Evolutionary conservation across 2,888 invertebrate genomes (phyloP), one percentile per base, ranked within the genome.

Genomic region (Epinotia brunnichana): DNA sequence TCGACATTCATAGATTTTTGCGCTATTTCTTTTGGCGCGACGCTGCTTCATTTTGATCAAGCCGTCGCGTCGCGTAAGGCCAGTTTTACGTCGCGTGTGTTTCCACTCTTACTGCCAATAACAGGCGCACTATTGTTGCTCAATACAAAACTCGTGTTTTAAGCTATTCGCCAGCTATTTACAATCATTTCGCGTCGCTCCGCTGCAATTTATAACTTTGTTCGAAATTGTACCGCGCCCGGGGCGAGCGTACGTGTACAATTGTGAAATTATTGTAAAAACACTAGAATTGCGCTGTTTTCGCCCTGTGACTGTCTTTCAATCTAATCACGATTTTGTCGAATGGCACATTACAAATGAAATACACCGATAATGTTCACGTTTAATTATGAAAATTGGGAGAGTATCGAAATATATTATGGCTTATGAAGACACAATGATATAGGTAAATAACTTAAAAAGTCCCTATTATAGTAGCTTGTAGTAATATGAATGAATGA

Each of bases 91-190:
- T 0, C 3, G 74, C 81, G 80, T 87, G 74, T 83, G 79, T 83
- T 76, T 73, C 60, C 75, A 53, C 29, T 24, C 24, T 76, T 79
- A 83, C 79, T 74, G 82, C 82, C 81, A 82, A 87, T 88, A 73
- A 73, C 73, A 73, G 62, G 73, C 73, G 73, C 69, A 69, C 73
- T 63, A 73, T 73, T 69, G 73, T 73, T 73, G 73, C 73, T 73
- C 73, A 73, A 73, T 73, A 73, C 73, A 73, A 69, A 69, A 73
- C 73, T 73, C 73, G 73, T 73, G 73, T 73, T 73, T 73, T 73
- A 73, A 73, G 68, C 73, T 57, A 73, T 73, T 73, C 73, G 69
- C 71, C 56, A 51, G 59, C 70, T 68, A 71, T 74, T 74, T 74
- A 63, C 67, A 74, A 71, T 70, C 64, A 69, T 69, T 69, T 61